Evolutionary conservation across 1,140 invertebrate genomes (phyloP), one percentile per base, ranked within the genome.

Genomic region (Ceratina australensis): DNA sequence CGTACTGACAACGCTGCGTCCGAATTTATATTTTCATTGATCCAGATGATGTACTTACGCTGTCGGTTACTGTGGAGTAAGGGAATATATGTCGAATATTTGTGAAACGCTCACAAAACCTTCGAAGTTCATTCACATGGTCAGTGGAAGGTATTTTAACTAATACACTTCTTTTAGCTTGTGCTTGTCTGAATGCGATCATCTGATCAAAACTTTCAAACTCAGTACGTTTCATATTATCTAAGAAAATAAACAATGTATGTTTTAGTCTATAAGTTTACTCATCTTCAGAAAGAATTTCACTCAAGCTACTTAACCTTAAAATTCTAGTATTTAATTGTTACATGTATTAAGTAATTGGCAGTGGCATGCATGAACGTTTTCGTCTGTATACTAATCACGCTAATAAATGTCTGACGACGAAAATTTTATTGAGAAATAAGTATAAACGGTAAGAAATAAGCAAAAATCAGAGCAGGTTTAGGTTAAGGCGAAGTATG

Each of bases 181-280:
- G 33, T 0, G 0, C 0, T 42, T 63, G 42, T 26, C 82, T 80
- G 0, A 1, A 50, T 0, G 0, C 0, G 28, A 83, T 20, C 33
- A 57, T n/a, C 0, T 52, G 0, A 1, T 54, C 5, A 15, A 73
- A 69, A 3, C 94, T 20, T 18, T 0, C 0, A 3, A 22, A 1
- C 95, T 94, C 93, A 95, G 93, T 24, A 95, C 92, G 16, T 95
- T 87, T 42, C 95, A 87, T 88, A 94, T 95, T 72, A 93, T 88
- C 57, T 90, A 93, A 0, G 66, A 72, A 71, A 42, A 42, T 42
- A 42, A 42, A 42, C 5, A 33, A 78, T 50, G 50, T 33, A 59
- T 49, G 57, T 33, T 3, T 49, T 8, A 66, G 2, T 59, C 18
- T 20, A 59, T 49, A 66, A 28, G 1, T 42, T 42, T 42, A 42